A percentile compares a stretch with the other conserved stretches of the same genome.
These are phyloP conservation scores for Arremon brunneinucha DNA, from an alignment of 2,797 vertebrate species.

Conservation along the genomic window DNA sequence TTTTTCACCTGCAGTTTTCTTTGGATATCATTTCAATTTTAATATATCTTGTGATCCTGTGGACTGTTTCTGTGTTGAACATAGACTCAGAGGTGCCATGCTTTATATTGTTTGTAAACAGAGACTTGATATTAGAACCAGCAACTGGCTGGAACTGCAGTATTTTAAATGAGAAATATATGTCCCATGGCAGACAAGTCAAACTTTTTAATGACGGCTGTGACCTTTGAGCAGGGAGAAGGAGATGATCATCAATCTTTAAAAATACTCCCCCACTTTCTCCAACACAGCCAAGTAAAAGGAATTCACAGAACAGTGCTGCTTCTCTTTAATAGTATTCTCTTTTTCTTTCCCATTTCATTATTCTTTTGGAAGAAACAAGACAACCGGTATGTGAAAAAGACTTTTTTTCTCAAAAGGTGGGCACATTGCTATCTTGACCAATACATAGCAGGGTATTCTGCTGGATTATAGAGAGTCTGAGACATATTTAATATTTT, in stretches of 20 bases:
- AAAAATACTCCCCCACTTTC: neutral
- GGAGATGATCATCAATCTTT: neutral
- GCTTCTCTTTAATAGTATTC: neutral
- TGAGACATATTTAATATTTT: neutral
- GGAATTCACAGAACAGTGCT: neutral
- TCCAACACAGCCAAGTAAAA: neutral
- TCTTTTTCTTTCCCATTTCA: neutral
- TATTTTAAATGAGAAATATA: neutral
- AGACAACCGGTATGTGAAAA: neutral
- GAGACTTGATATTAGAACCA: conserved; percentile 17
- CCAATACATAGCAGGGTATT: neutral
- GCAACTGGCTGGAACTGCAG: neutral
- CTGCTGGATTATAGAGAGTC: neutral
- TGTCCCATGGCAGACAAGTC: neutral
- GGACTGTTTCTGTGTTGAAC: conserved; percentile 46
- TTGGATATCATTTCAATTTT: conserved; percentile 67
- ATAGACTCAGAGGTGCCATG: neutral
- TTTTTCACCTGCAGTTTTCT: conserved; percentile 58
- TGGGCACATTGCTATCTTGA: neutral
- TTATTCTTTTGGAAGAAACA: neutral
- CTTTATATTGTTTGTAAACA: conserved; percentile 40
- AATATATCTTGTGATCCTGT: conserved; percentile 45
- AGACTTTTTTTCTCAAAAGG: neutral
- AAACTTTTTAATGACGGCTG: neutral
- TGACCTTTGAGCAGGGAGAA: neutral